Conservation (phyloP, 2,113 vertebrate genomes). For the Neolamprologus falcicula region DNA sequence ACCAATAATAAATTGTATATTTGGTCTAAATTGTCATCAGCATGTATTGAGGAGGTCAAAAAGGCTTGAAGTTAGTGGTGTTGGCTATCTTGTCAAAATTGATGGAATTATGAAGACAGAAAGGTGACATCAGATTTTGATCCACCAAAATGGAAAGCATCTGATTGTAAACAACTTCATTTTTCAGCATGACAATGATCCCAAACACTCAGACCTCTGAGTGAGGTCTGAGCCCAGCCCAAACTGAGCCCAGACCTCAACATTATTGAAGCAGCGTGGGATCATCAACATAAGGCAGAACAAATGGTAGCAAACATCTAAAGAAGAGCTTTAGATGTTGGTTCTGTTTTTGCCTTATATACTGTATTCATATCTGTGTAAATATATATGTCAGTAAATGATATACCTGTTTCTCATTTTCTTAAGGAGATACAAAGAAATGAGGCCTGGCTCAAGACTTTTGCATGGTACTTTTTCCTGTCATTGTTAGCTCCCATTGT, state of each 20-base stretch:
- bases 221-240: too few species aligned
- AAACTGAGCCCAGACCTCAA: neutral
- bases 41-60: neutral
- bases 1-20: neutral
- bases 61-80: neutral
- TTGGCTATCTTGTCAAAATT: neutral
- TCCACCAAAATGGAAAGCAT: neutral
- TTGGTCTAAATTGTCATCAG: neutral
- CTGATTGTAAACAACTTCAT: neutral
- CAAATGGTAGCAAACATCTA: neutral
- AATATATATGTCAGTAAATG: neutral
- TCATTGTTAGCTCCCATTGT: neutral
- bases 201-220: neutral
- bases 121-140: neutral
- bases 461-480: neutral
- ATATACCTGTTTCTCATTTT: neutral
- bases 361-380: neutral
- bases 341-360: neutral
- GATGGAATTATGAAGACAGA: neutral
- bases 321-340: neutral
- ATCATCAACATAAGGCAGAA: neutral
- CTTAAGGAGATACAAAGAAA: neutral
- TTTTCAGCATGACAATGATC: neutral
- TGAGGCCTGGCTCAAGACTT: neutral
- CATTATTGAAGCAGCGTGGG: neutral